Percentiles rank a stretch among this genome's conserved stretches.
These are phyloP conservation scores for Zaprionus kolodkinae DNA, from an alignment of 1,140 invertebrate genomes.

Conservation along the genomic window DNA sequence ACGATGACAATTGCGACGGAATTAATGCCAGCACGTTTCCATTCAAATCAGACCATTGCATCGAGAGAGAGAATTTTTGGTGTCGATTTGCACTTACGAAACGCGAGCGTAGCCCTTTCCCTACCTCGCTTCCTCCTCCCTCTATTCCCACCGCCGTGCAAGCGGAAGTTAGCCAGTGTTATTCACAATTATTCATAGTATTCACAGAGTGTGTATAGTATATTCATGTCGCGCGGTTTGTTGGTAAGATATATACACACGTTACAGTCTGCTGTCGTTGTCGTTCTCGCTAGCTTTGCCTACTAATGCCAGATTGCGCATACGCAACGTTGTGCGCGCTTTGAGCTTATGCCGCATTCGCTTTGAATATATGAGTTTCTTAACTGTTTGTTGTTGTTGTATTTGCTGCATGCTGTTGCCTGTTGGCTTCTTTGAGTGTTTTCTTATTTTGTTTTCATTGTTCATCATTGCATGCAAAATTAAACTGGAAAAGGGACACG, in stretches of 20 bases:
- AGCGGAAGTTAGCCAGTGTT: slow-evolving; percentile 62
- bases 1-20: slow-evolving; percentile 19
- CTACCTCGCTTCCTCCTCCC: no score
- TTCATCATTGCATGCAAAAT: slow-evolving; percentile 23
- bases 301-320: slow-evolving; percentile 68
- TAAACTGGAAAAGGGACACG: background rate
- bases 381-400: slow-evolving; percentile 37
- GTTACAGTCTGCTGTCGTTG: background rate
- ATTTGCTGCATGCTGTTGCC: slow-evolving; percentile 27
- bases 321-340: slow-evolving; percentile 69
- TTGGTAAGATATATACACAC: slow-evolving; percentile 56
- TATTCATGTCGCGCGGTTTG: slow-evolving; percentile 32
- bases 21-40: slow-evolving; percentile 41
- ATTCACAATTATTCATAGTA: background rate
- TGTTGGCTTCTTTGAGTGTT: slow-evolving; percentile 29
- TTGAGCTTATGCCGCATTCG: slow-evolving; percentile 26
- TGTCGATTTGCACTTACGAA: slow-evolving; percentile 33
- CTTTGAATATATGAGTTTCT: slow-evolving; percentile 21
- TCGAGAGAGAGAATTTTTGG: slow-evolving; percentile 4
- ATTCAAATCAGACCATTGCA: background rate
- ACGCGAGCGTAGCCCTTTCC: background rate
- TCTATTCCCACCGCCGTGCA: slow-evolving; percentile 1
- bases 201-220: slow-evolving; percentile 30
- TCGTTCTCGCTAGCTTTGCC: slow-evolving; percentile 15
- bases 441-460: slow-evolving; percentile 8